Evolutionary conservation across 1,140 invertebrate genomes (phyloP), one percentile per base, ranked within the genome.

Genomic region (Leptopilina clavipes): DNA sequence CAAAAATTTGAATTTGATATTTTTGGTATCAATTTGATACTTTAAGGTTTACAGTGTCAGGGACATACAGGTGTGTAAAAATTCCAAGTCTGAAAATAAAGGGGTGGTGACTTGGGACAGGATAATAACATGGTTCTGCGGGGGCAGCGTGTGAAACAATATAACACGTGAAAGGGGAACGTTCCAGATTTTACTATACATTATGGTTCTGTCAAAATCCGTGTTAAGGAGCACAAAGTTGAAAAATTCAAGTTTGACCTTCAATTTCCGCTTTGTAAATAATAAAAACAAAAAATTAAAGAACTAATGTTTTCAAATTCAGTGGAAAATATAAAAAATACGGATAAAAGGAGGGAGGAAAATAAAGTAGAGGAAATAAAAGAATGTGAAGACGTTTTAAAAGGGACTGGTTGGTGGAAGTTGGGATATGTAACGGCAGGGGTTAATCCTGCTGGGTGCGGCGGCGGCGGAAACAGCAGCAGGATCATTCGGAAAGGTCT

Each of bases 391-490:
- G 9, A 40, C 9, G 37, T 40, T 40, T 40, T 40, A 7, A 40
- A 40, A 40, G 7, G 37, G 14, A 44, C 22, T 70, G 54, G 31
- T 17, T 12, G 52, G 54, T 12, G 44, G 59, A 65, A 65, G 59
- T 31, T n/a, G 59, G 59, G 59, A 37, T 65, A 37, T 65, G 59
- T 65, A 37, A 9, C 59, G 59, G 11, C 9, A 31, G 59, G 59
- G 59, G 59, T 65, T 65, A 65, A 65, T 65, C 59, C 25, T 65
- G 59, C 22, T 65, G 59, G 59, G 59, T 65, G 59, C 22, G 71
- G 70, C 73, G 71, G 70, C 73, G 75, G 76, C 25, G 75, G 76
- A 77, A 81, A 81, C 73, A 73, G 72, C 43, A 74, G 59, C 25
- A 71, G 25, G 43, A 70, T 31, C 12, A 12, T 48, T 31, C 37